A percentile compares a stretch with the other conserved stretches of the same genome.
These are phyloP conservation scores for Dichetophora obliterata DNA, from an alignment of 2,888 invertebrate genomes.

Conservation along the genomic window DNA sequence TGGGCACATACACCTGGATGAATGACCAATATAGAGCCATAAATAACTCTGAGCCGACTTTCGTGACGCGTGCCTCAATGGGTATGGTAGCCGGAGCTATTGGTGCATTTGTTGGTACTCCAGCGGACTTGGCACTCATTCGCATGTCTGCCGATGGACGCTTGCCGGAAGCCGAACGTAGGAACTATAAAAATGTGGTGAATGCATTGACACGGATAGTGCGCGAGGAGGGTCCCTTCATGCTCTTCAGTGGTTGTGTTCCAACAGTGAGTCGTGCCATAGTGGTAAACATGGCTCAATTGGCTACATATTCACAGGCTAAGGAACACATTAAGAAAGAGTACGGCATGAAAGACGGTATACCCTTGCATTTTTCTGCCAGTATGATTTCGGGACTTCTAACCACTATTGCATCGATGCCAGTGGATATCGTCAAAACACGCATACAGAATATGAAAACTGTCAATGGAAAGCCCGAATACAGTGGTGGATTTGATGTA, in stretches of 20 bases:
- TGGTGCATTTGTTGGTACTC: slow-evolving; percentile 92
- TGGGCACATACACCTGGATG: slow-evolving; percentile 93
- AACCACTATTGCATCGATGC: slow-evolving; percentile 98
- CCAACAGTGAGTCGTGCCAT: slow-evolving; percentile 93
- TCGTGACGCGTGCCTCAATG: slow-evolving; percentile 83
- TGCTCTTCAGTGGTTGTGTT: slow-evolving; percentile 92
- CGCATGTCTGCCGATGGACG: slow-evolving; percentile 99
- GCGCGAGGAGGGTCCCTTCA: slow-evolving; percentile 80
- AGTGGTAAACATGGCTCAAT: slow-evolving; percentile 98
- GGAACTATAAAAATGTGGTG: slow-evolving; percentile 94
- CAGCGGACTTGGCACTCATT: slow-evolving; percentile 96
- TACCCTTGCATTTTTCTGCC: slow-evolving; percentile 91
- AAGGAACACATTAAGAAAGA: slow-evolving; percentile 75
- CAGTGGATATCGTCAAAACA: slow-evolving; percentile 98
- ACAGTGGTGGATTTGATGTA: slow-evolving; percentile 85
- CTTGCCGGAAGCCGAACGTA: slow-evolving; percentile 85
- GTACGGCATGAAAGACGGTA: slow-evolving; percentile 77
- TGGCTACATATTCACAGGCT: slow-evolving; percentile 96
- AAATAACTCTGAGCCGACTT: slow-evolving; percentile 79
- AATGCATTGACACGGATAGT: slow-evolving; percentile 88
- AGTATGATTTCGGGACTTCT: slow-evolving; percentile 98
- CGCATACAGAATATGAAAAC: slow-evolving; percentile 96
- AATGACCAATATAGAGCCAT: slow-evolving; percentile 82
- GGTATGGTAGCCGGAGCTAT: slow-evolving; percentile 88
- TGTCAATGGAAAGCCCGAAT: slow-evolving; percentile 90